These are phyloP conservation scores for Acrocephalus arundinaceus DNA, from an alignment of 2,113 vertebrate genomes.

Conservation along the genomic window DNA sequence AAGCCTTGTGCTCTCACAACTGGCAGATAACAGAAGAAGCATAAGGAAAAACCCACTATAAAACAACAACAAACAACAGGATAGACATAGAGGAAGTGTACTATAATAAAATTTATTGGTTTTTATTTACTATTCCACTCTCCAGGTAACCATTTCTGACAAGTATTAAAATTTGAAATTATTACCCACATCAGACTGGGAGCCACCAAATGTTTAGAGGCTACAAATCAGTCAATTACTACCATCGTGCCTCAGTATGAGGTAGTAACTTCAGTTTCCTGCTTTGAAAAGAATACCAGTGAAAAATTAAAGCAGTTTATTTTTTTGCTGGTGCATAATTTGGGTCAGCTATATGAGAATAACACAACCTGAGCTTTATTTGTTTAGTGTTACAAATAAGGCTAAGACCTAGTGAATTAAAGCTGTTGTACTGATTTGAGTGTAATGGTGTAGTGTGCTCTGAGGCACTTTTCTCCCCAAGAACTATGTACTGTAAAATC, in stretches of 20 bases:
- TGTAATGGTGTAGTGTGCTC: not conserved
- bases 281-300: not conserved
- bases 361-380: not conserved
- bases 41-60: fast-evolving
- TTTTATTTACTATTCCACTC: not conserved
- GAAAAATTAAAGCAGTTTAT: not conserved
- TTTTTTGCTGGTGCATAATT: not conserved
- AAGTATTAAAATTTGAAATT: not conserved
- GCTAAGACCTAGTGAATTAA: not conserved
- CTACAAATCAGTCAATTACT: not conserved
- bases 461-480: not conserved
- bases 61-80: not conserved
- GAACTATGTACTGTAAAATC: not conserved
- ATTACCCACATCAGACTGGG: not conserved
- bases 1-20: not conserved
- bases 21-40: not conserved
- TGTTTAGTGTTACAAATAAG: not conserved
- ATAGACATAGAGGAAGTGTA: not conserved
- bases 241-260: not conserved
- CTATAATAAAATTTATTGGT: constrained; percentile 30
- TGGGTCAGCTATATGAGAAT: not conserved
- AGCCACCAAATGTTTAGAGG: not conserved
- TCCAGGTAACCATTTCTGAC: not conserved
- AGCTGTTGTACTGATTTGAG: not conserved
- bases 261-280: constrained; percentile 47